Evolutionary conservation across 1,140 invertebrate genomes (phyloP), one percentile per base, ranked within the genome.

Genomic region (Hylaeus anthracinus): DNA sequence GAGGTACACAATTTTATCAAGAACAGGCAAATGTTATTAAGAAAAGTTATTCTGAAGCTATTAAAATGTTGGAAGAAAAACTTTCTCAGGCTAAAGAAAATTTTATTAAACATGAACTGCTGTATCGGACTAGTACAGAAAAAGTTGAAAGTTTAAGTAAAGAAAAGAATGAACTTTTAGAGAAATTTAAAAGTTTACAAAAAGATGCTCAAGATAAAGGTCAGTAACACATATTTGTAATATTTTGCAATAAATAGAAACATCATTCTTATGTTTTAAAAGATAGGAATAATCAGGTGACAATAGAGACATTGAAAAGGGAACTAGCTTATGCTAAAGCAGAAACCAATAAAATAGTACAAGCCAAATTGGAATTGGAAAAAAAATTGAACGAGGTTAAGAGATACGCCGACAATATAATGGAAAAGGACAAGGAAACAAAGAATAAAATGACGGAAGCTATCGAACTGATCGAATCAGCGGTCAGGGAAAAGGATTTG

Each of bases 401-500:
- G 66, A 86, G 48, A 73, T 76, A 87, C 43, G 78, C 82, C 14
- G 66, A 82, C 6, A 84, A 63, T 73, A 12, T 91, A 48, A 51
- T 88, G 5, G 83, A 82, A 4, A 92, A 91, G 53, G 88, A 92
- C 58, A 79, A 87, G 41, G 91, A 92, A 83, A 88, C 90, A 1
- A 90, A 91, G 72, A 76, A 48, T 48, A 93, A 94, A 83, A 91
- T 94, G 69, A 88, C 89, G 0, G 95, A 95, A 84, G 93, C 94
- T 6, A 85, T 95, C 37, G 88, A 90, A 37, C 79, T 95, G 0
- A 92, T 94, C 56, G 95, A 95, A 82, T 86, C 91, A 6, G 93
- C 94, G 0, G 87, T 94, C 3, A 88, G 77, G 37, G 95, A 95
- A 65, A 94, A 94, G 74, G 91, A 93, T 70, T 81, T 94, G 5